Evolutionary conservation across 1,140 invertebrate species (phyloP).

Genomic region (Idris sp.): DNA sequence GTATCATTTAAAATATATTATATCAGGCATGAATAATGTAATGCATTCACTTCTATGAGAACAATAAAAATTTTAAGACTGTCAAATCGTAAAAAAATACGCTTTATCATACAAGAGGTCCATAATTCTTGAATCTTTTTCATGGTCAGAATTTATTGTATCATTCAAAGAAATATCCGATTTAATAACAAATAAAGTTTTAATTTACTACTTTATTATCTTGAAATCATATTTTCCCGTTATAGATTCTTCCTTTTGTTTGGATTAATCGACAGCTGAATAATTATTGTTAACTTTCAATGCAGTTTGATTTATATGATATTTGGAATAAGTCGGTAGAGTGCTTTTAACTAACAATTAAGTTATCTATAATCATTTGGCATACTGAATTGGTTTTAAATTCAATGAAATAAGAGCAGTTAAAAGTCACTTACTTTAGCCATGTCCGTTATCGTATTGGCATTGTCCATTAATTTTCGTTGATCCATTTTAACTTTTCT

Average conservation of each 20-base stretch:
- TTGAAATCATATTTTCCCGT: conserved; percentile 13
- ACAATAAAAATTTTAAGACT: conserved; percentile 44
- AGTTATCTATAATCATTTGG: conserved; percentile 29
- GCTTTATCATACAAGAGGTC: too few species aligned
- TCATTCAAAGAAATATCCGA: too few species aligned
- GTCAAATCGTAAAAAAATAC: conserved; percentile 47
- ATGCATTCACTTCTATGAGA: conserved; percentile 40
- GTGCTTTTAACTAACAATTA: conserved; percentile 5
- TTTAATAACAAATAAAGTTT: conserved; percentile 24
- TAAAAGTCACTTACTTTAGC: conserved; percentile 90
- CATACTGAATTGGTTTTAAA: conserved; percentile 26
- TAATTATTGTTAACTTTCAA: conserved; percentile 28
- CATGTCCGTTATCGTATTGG: conserved; percentile 99
- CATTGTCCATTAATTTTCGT: conserved; percentile 99
- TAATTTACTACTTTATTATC: conserved; percentile 12
- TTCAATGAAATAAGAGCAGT: conserved; percentile 21
- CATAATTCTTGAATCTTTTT: too few species aligned
- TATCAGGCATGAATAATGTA: conserved; percentile 58
- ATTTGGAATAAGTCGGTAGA: conserved; percentile 1
- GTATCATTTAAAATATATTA: too few species aligned
- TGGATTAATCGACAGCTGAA: conserved; percentile 5
- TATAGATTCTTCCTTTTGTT: too few species aligned
- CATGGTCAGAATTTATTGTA: too few species aligned
- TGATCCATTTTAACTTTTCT: conserved; percentile 99
- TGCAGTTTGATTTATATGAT: conserved; percentile 32